A percentile compares a stretch with the other conserved stretches of the same genome.
These are phyloP conservation scores for Tipula helvola DNA, from an alignment of 2,888 invertebrate species.

Conservation along the genomic window DNA sequence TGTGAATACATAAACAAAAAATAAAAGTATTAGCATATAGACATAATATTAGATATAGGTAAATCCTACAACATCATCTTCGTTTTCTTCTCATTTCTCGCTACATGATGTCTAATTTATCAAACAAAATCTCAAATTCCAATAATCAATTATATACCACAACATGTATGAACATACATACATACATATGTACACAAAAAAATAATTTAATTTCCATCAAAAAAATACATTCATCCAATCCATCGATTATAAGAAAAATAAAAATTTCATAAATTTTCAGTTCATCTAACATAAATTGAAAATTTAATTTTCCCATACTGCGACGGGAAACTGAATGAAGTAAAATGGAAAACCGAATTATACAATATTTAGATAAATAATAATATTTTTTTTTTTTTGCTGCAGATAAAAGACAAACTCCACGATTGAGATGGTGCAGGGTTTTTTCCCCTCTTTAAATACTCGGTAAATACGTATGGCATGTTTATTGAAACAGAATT, in stretches of 20 bases:
- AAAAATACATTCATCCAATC: neutral
- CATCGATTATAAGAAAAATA: neutral
- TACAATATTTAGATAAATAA: neutral
- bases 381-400: neutral
- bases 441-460: neutral
- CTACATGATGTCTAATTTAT: neutral
- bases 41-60: neutral
- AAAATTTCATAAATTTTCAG: neutral
- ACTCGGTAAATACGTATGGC: neutral
- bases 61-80: neutral
- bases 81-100: neutral
- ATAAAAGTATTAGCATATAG: neutral
- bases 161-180: neutral
- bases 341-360: too few species aligned
- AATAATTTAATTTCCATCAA: constrained; percentile 4
- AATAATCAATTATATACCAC: neutral
- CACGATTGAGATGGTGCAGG: neutral
- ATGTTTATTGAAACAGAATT: neutral
- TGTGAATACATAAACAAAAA: neutral
- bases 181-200: neutral
- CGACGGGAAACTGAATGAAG: neutral
- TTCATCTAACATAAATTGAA: constrained; percentile 4
- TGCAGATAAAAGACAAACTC: neutral
- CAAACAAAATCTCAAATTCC: neutral
- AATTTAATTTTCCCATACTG: neutral